Conservation (phyloP, 2,888 invertebrate genomes). For the Rutpela maculata region DNA sequence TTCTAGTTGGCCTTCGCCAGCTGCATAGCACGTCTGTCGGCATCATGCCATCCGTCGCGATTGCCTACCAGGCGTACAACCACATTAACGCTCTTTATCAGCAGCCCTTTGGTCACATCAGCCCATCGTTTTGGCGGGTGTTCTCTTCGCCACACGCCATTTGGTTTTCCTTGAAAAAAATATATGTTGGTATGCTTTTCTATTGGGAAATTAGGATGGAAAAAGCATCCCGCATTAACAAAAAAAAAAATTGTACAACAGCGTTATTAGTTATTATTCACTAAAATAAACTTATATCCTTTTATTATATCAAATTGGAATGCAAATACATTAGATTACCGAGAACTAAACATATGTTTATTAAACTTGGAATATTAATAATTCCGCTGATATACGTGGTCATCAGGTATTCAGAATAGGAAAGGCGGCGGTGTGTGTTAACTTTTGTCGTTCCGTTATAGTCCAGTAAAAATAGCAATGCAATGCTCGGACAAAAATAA, state of each 20-base stretch:
- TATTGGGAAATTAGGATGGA: background rate
- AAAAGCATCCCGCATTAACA: background rate
- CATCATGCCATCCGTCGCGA: no score
- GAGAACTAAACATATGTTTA: slow-evolving; percentile 45
- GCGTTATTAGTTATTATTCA: background rate
- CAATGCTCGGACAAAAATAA: background rate
- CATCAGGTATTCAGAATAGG: slow-evolving; percentile 44
- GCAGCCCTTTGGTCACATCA: no score
- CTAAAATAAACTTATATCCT: slow-evolving; percentile 31
- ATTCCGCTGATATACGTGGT: slow-evolving; percentile 42
- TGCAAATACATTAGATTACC: slow-evolving; percentile 40
- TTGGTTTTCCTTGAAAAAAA: no score
- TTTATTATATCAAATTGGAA: slow-evolving; percentile 34
- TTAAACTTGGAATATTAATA: slow-evolving; percentile 42
- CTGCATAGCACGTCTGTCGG: no score
- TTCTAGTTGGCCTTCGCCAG: no score
- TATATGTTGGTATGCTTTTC: background rate
- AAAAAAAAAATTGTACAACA: background rate
- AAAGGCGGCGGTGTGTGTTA: slow-evolving; percentile 37
- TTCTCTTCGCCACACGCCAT: no score
- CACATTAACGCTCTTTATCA: no score
- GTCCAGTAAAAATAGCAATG: slow-evolving; percentile 26
- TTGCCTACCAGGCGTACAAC: no score
- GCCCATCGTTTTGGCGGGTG: no score
- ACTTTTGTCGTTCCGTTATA: slow-evolving; percentile 35